Conservation (phyloP, 2,888 invertebrate genomes). For the Eupithecia vulgata region DNA sequence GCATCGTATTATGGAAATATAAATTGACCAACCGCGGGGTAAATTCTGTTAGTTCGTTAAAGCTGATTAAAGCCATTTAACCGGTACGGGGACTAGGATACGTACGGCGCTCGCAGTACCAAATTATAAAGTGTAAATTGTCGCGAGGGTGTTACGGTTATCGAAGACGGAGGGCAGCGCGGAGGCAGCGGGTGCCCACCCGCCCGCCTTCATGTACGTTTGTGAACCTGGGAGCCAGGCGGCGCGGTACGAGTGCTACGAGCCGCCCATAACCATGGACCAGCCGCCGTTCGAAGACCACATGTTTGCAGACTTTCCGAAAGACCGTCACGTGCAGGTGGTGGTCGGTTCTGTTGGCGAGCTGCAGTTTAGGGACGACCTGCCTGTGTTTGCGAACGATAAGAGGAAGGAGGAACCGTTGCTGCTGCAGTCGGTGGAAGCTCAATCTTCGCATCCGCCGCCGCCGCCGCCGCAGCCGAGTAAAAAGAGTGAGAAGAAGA, state of each 20-base stretch:
- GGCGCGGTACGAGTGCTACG: constrained; percentile 78
- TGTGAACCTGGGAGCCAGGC: constrained; percentile 64
- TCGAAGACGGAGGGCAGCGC: constrained; percentile 78
- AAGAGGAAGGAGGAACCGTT: constrained; percentile 77
- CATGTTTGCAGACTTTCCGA: constrained; percentile 90
- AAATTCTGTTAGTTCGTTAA: constrained; percentile 85
- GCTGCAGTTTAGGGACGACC: constrained; percentile 78
- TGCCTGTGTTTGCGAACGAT: constrained; percentile 69
- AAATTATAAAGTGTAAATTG: constrained; percentile 73
- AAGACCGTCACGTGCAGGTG: constrained; percentile 80
- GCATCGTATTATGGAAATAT: constrained; percentile 81
- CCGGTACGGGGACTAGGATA: constrained; percentile 79
- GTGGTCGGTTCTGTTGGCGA: constrained; percentile 81
- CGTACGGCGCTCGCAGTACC: constrained; percentile 78
- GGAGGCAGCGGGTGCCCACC: constrained; percentile 79
- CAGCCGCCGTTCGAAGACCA: constrained; percentile 90
- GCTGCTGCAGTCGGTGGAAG: constrained; percentile 69
- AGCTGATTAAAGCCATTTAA: constrained; percentile 85
- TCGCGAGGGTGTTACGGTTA: constrained; percentile 47
- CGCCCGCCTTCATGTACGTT: constrained; percentile 82
- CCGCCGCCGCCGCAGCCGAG: constrained; percentile 77
- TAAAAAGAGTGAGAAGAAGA: constrained; percentile 91
- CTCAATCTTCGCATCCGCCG: constrained; percentile 60
- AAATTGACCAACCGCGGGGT: constrained; percentile 84
- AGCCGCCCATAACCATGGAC: constrained; percentile 85